Evolutionary conservation across 92 coral and sea anemone genomes (phyloP), one percentile per base, ranked within the genome.

Genomic region (Paramuricea clavata): DNA sequence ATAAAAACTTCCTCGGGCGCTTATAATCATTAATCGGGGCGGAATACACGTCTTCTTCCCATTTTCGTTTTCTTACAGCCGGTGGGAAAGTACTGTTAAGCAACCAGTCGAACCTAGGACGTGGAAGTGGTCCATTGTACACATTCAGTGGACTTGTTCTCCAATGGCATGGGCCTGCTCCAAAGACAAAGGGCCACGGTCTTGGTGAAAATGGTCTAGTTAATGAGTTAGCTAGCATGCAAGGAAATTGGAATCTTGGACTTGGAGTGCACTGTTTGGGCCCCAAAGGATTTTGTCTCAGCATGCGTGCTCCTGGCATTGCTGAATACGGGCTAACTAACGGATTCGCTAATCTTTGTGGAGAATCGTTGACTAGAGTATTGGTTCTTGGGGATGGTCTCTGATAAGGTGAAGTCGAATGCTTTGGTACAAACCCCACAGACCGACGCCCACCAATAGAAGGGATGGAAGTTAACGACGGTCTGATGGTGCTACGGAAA

Each of bases 401-500:
- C 39, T 33, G 72, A 33, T 65, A 65, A 0, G 72, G 72, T 65
- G 72, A 28, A 65, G 5, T 27, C 39, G 72, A 65, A 33, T 65
- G 72, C 11, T 65, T 30, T 26, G 39, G 22, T 65, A 33, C 72
- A 30, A 65, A 27, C 0, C 72, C 36, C n/a, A 2, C 3, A 10
- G 70, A 28, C 22, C 72, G 41, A 28, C 72, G 72, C 5, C 39
- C 41, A 65, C 39, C 39, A 28, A 26, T 5, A 12, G 39, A 16
- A 2, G 72, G 72, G 41, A 12, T 65, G 72, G 39, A 33, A 0
- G 41, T 1, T 65, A 31, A 65, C 12, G 39, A 65, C 25, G 72
- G 72, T 65, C 41, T 30, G 19, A 65, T 27, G 2, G 39, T 65
- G n/a, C 72, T 27, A 31, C 72, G 17, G 35, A 28, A 13, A 26